phyloP scores from a whole-genome alignment of 1,140 invertebrate species.

The Penaeus indicus region DNA sequence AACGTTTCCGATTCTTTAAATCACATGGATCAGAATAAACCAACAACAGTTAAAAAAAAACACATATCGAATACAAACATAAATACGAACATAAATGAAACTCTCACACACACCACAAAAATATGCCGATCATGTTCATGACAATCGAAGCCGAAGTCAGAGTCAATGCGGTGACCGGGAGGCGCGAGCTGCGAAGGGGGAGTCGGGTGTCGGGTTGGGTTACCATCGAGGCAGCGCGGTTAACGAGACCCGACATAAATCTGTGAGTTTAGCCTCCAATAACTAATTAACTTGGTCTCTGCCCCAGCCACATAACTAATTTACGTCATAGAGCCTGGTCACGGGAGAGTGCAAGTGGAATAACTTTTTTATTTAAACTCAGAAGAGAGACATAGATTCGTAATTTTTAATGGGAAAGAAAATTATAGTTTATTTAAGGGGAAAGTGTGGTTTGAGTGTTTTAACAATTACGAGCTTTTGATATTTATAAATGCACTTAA shows the following conservation, averaged over 20 bases:
- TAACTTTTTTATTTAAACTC: not conserved
- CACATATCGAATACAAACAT: not conserved
- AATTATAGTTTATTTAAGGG: no score
- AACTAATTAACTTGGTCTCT: constrained; percentile 54
- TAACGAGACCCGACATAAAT: constrained; percentile 63
- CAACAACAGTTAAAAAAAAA: no score
- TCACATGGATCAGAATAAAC: no score
- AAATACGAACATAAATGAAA: not conserved
- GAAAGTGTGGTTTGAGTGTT: no score
- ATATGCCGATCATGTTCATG: no score
- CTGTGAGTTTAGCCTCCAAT: constrained; percentile 63
- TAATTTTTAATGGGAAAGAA: no score
- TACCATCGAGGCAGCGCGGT: constrained; percentile 53
- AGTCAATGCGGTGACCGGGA: constrained; percentile 18
- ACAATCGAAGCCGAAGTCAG: constrained; percentile 27
- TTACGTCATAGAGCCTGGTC: constrained; percentile 49
- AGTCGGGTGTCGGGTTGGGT: constrained; percentile 54
- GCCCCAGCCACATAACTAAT: constrained; percentile 52
- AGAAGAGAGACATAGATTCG: no score
- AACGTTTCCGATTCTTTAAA: no score
- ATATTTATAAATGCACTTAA: no score
- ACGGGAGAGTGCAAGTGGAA: constrained; percentile 39
- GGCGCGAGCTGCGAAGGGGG: constrained; percentile 35
- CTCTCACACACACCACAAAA: not conserved
- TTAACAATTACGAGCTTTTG: no score